phyloP scores from a whole-genome alignment of 2,888 invertebrate species.

The Microctonus aethiopoides region DNA sequence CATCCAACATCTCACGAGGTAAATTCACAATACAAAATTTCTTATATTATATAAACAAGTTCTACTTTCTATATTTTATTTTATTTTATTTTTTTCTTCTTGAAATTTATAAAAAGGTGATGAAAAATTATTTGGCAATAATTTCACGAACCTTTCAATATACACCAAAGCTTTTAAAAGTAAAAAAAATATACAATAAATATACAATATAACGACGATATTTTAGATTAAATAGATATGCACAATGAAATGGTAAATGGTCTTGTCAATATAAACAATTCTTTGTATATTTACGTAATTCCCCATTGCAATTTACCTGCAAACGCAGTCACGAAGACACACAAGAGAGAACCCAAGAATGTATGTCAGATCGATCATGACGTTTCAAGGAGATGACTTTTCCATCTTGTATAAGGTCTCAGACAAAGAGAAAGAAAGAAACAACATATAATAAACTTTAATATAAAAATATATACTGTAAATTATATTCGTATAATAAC shows the following conservation, averaged over 20 bases:
- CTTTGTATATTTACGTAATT: constrained; percentile 30
- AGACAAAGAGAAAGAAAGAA: background rate
- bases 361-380: constrained; percentile 51
- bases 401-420: constrained; percentile 22
- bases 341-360: constrained; percentile 40
- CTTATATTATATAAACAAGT: too few relatives aligned
- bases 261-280: background rate
- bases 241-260: background rate
- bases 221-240: background rate
- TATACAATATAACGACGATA: background rate
- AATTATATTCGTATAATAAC: background rate
- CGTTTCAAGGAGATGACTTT: constrained; percentile 54
- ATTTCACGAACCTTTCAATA: background rate
- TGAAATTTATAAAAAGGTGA: background rate
- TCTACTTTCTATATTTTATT: background rate
- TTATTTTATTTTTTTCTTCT: background rate
- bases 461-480: background rate
- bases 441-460: background rate
- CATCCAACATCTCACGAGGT: constrained; percentile 63
- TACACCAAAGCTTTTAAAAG: background rate
- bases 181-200: background rate
- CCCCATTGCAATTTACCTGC: constrained; percentile 31
- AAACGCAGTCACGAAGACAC: constrained; percentile 8
- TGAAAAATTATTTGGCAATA: background rate
- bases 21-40: constrained; percentile 39